Evolutionary conservation across 2,113 vertebrate genomes (phyloP).

Genomic region (Cyprinodon brontotheroides): DNA sequence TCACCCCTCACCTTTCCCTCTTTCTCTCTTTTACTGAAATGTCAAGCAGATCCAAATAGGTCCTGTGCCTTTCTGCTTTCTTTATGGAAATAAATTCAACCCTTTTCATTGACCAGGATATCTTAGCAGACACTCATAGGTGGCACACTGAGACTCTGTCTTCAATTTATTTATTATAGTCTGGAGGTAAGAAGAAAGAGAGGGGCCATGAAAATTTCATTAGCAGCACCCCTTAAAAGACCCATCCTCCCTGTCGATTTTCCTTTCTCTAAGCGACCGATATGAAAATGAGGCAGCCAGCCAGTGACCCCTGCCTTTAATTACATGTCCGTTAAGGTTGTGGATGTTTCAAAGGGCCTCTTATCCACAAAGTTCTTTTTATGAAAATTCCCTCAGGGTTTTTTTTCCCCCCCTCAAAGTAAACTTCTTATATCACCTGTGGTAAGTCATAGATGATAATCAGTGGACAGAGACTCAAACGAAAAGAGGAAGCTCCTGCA

Average conservation of each 20-base stretch:
- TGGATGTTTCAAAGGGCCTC: constrained; percentile 9
- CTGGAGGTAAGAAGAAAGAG: background rate
- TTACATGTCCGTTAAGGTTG: constrained; percentile 61
- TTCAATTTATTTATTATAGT: constrained; percentile 59
- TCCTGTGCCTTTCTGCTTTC: constrained; percentile 34
- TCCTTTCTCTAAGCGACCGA: constrained; percentile 6
- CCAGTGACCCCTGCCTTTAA: constrained; percentile 53
- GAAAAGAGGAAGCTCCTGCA: background rate
- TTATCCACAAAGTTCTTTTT: constrained; percentile 38
- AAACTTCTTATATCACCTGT: constrained; percentile 7
- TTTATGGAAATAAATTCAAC: constrained; percentile 78
- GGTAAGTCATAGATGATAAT: constrained; percentile 29
- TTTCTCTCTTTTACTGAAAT: constrained; percentile 67
- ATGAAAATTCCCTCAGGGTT: constrained; percentile 23
- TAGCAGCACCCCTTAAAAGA: constrained; percentile 43
- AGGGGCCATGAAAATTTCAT: constrained; percentile 69
- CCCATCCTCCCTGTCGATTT: constrained; percentile 31
- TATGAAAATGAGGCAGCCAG: constrained; percentile 63
- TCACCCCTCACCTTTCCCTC: constrained; percentile 49
- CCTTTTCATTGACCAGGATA: constrained; percentile 55
- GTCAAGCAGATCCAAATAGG: constrained; percentile 75
- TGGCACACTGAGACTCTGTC: constrained; percentile 13
- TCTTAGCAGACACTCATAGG: constrained; percentile 42
- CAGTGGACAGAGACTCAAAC: background rate
- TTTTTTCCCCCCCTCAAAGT: constrained; percentile 1